phyloP scores from a whole-genome alignment of 2,888 invertebrate genomes.

The Caenorhabditis sinica region DNA sequence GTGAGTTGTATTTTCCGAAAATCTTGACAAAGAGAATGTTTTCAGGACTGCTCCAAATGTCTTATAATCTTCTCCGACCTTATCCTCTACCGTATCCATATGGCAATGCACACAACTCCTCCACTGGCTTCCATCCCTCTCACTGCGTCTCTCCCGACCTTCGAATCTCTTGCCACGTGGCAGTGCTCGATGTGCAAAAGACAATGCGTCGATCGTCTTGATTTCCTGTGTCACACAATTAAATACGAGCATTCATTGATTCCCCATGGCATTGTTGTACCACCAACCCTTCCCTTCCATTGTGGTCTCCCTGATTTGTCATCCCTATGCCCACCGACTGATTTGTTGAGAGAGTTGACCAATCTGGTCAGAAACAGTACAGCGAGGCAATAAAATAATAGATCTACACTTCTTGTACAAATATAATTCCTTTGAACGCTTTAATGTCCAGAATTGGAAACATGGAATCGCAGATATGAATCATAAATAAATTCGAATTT shows the following conservation, averaged over 20 bases:
- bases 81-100: constrained; percentile 53
- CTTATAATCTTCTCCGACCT: constrained; percentile 52
- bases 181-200: constrained; percentile 51
- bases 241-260: constrained; percentile 35
- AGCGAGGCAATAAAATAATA: neutral
- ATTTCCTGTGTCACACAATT: constrained; percentile 42
- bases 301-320: constrained; percentile 46
- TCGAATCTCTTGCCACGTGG: constrained; percentile 26
- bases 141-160: neutral
- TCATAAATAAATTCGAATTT: neutral
- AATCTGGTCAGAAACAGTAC: constrained; percentile 1
- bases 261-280: constrained; percentile 38
- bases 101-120: constrained; percentile 43
- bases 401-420: too few relatives aligned
- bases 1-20: constrained; percentile 2
- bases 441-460: too few relatives aligned
- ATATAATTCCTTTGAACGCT: too few relatives aligned
- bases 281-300: neutral
- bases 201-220: constrained; percentile 36
- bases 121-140: neutral
- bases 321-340: constrained; percentile 11
- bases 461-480: too few relatives aligned
- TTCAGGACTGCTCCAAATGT: constrained; percentile 56
- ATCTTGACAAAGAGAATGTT: neutral
- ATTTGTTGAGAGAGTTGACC: constrained; percentile 13